Conservation (phyloP, 2,113 vertebrate species). For the Rhombomys opimus region DNA sequence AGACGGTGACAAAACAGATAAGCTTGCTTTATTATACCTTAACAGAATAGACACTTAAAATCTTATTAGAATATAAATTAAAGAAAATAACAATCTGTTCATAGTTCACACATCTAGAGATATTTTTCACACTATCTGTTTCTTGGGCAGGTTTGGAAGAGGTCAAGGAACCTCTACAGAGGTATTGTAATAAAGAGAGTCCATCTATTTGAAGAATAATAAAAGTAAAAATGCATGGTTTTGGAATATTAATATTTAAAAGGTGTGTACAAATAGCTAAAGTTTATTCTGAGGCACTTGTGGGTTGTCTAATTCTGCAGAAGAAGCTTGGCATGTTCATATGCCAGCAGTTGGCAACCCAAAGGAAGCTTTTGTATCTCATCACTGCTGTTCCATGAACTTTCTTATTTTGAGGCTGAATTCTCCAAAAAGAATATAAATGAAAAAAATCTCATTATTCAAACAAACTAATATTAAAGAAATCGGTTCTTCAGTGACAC, state of each 20-base stretch:
- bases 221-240: constrained; percentile 24
- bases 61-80: constrained; percentile 16
- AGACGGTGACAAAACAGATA: not conserved
- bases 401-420: constrained; percentile 29
- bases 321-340: not conserved
- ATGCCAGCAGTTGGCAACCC: not conserved
- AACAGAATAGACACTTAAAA: not conserved
- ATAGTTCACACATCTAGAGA: not conserved
- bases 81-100: not conserved
- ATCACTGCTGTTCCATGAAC: not conserved
- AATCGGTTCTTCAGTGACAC: not conserved
- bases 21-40: not conserved
- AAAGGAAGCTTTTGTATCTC: not conserved
- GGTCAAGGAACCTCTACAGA: not conserved
- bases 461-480: constrained; percentile 39
- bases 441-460: not conserved
- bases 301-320: not conserved
- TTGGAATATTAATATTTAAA: constrained; percentile 16
- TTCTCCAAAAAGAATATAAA: not conserved
- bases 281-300: constrained; percentile 21
- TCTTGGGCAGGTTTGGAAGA: not conserved
- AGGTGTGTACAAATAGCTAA: not conserved
- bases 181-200: constrained; percentile 13
- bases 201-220: constrained; percentile 12
- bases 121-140: not conserved